A percentile compares a stretch with the other conserved stretches of the same genome.
Evolutionary conservation across 2,888 invertebrate genomes (phyloP).

Genomic region (Encarsia formosa): DNA sequence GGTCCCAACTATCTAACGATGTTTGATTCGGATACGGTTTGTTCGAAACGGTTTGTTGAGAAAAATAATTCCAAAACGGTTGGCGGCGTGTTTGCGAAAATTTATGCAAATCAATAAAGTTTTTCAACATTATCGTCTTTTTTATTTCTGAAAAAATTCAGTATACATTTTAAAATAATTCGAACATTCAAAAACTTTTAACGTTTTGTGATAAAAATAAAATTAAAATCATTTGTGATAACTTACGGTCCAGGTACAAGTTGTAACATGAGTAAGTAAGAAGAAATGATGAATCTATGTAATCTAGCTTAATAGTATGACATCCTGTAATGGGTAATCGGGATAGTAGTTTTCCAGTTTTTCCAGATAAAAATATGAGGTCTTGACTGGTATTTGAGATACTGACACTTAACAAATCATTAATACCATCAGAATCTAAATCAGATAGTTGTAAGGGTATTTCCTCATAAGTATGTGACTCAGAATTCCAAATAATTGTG

Average conservation of each 20-base stretch:
- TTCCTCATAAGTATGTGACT: constrained; percentile 61
- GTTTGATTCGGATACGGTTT: constrained; percentile 20
- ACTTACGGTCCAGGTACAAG: constrained; percentile 36
- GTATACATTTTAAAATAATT: background rate
- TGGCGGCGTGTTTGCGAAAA: constrained; percentile 35
- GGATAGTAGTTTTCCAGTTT: constrained; percentile 64
- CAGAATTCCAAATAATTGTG: constrained; percentile 54
- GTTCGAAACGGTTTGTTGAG: background rate
- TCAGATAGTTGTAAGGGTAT: constrained; percentile 72
- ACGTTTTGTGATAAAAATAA: background rate
- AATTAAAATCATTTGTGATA: background rate
- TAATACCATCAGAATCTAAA: constrained; percentile 66
- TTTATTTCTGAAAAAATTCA: constrained; percentile 53
- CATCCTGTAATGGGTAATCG: constrained; percentile 31
- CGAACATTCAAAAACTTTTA: too few relatives aligned
- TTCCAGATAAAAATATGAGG: constrained; percentile 69
- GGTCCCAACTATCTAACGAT: constrained; percentile 32
- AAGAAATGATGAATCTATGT: constrained; percentile 34
- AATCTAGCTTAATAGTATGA: constrained; percentile 34
- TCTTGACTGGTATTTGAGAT: constrained; percentile 47
- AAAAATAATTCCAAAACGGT: too few relatives aligned
- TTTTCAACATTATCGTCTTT: constrained; percentile 49
- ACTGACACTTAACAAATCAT: constrained; percentile 59
- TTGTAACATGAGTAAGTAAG: constrained; percentile 40
- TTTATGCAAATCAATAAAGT: constrained; percentile 51